Evolutionary conservation across 2,113 vertebrate species (phyloP).

Genomic region (Dendrocopos noguchii): DNA sequence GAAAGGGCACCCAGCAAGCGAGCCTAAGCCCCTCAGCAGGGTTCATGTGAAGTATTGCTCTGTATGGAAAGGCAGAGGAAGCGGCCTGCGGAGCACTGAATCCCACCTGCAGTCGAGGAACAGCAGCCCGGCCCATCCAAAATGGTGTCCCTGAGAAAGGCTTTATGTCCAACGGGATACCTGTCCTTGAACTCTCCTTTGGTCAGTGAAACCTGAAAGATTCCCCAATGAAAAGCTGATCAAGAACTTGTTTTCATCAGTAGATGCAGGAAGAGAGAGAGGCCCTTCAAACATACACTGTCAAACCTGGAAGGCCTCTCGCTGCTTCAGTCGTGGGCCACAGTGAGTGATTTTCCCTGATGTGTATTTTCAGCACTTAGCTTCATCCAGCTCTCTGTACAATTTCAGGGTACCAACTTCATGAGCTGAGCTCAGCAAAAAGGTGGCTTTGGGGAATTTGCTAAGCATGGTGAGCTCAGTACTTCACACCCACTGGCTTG

Average conservation of each 20-base stretch:
- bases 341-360: not conserved
- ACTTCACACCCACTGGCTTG: rapidly evolving
- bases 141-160: not conserved
- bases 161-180: not conserved
- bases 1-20: not conserved
- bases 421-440: not conserved
- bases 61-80: not conserved
- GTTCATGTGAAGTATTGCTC: not conserved
- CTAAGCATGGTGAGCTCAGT: not conserved
- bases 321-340: not conserved
- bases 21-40: not conserved
- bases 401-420: not conserved
- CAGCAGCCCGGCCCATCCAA: not conserved
- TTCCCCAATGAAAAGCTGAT: not conserved
- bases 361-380: not conserved
- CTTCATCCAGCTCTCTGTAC: not conserved
- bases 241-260: not conserved
- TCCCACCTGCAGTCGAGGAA: not conserved
- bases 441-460: not conserved
- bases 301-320: not conserved
- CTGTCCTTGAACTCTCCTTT: not conserved
- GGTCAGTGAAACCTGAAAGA: not conserved
- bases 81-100: not conserved
- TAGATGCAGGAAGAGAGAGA: not conserved
- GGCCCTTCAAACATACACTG: not conserved